A percentile compares a stretch with the other conserved stretches of the same genome.
Conservation (phyloP, 1,140 invertebrate species). For the Hylaeus volcanicus region DNA sequence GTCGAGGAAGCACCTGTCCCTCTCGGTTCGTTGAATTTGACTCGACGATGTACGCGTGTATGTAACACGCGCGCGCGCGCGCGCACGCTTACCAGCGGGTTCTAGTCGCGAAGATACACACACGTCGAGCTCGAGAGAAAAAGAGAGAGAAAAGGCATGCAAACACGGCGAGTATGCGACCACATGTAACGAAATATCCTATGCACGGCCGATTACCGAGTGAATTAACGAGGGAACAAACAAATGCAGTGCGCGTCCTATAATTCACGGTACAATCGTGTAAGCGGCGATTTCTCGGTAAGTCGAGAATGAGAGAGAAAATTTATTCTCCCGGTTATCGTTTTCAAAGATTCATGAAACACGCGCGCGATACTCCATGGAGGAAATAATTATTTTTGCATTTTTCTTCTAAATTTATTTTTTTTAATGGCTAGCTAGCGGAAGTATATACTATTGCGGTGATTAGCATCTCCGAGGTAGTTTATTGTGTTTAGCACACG, state of each 20-base stretch:
- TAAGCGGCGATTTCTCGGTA: neutral
- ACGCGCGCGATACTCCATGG: too few relatives aligned
- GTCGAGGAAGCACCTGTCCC: slow-evolving; percentile 54
- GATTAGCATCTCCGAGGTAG: too few relatives aligned
- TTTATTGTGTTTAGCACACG: too few relatives aligned
- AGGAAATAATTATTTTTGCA: too few relatives aligned
- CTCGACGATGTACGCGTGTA: slow-evolving; percentile 34
- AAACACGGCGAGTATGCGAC: slow-evolving; percentile 37
- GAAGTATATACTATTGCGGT: too few relatives aligned
- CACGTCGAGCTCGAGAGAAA: slow-evolving; percentile 22
- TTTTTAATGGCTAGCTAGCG: too few relatives aligned
- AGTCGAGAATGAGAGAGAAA: too few relatives aligned
- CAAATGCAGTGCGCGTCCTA: slow-evolving; percentile 14
- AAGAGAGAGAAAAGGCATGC: slow-evolving; percentile 16
- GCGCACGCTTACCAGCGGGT: slow-evolving; percentile 1
- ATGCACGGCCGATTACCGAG: slow-evolving; percentile 29
- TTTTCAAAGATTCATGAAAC: too few relatives aligned
- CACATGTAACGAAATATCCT: slow-evolving; percentile 24
- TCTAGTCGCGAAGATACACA: neutral
- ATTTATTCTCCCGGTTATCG: too few relatives aligned
- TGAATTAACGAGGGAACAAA: slow-evolving; percentile 28
- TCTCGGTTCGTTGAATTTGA: slow-evolving; percentile 51
- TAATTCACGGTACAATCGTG: neutral
- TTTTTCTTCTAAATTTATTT: too few relatives aligned
- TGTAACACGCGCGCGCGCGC: slow-evolving; percentile 16